Percentiles rank a stretch among this genome's conserved stretches.
Conservation (phyloP, 2,113 vertebrate species). For the Aldabrachelys gigantea region DNA sequence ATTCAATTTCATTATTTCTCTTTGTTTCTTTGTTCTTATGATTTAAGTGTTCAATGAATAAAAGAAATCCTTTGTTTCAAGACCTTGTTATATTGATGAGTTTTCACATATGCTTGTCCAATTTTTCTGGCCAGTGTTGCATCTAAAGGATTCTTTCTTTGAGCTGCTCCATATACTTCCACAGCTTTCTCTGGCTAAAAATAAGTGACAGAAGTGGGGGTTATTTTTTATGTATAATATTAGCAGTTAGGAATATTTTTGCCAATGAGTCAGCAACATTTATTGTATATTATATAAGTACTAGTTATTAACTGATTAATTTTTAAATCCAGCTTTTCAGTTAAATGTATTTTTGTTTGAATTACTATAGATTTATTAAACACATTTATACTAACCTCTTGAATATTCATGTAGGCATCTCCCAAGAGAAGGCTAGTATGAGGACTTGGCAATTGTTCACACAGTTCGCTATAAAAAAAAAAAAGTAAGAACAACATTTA, state of each 20-base stretch:
- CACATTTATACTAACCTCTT: constrained; percentile 74
- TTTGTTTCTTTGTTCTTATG: neutral
- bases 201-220: neutral
- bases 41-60: neutral
- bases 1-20: neutral
- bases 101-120: constrained; percentile 80
- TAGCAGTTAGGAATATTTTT: neutral
- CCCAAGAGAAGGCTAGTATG: constrained; percentile 79
- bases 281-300: neutral
- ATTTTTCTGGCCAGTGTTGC: constrained; percentile 77
- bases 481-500: neutral
- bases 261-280: neutral
- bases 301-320: neutral
- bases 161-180: constrained; percentile 77
- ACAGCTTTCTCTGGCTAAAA: constrained; percentile 82
- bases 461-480: constrained; percentile 75
- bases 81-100: constrained; percentile 82
- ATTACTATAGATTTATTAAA: neutral
- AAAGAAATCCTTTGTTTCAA: neutral
- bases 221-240: neutral
- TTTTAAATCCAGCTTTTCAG: neutral
- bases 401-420: constrained; percentile 83
- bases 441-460: constrained; percentile 75
- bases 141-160: constrained; percentile 74
- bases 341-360: neutral